A percentile compares a stretch with the other conserved stretches of the same genome.
phyloP scores from a whole-genome alignment of 2,113 vertebrate species.

The Polypterus bichir region DNA sequence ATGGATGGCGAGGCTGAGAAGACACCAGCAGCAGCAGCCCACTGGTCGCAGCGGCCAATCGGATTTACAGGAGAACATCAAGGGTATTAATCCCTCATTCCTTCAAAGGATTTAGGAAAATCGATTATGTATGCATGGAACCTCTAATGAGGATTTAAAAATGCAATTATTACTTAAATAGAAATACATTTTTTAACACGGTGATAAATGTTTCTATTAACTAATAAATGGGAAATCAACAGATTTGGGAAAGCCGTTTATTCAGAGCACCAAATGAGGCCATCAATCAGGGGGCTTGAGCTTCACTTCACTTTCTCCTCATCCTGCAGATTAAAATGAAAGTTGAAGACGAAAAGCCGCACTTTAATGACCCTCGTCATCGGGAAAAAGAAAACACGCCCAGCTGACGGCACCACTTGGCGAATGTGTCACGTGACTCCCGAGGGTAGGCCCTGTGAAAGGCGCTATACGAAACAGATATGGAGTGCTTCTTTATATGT shows the following conservation, averaged over 20 bases:
- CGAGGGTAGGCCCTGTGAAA: too few species aligned
- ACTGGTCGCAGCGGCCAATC: too few species aligned
- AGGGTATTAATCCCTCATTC: constrained; percentile 49
- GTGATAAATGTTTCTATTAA: constrained; percentile 95
- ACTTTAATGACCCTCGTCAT: too few species aligned
- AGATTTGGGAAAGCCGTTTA: constrained; percentile 91
- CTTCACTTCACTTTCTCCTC: constrained; percentile 58
- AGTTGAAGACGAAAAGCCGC: too few species aligned
- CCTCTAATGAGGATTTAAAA: constrained; percentile 82
- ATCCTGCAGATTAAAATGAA: not conserved
- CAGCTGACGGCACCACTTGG: too few species aligned
- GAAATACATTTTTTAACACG: constrained; percentile 54
- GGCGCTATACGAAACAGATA: too few species aligned
- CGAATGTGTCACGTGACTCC: too few species aligned
- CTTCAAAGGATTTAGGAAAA: constrained; percentile 55
- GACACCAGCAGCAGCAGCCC: too few species aligned
- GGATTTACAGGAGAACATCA: constrained; percentile 36
- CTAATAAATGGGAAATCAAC: constrained; percentile 95
- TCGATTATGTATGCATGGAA: constrained; percentile 66
- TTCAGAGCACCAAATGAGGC: constrained; percentile 89
- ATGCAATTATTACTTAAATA: constrained; percentile 79
- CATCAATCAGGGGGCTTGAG: constrained; percentile 80
- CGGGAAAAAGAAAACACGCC: too few species aligned
- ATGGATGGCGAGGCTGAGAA: too few species aligned
- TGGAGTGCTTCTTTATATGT: too few species aligned